phyloP scores from a whole-genome alignment of 2,113 vertebrate genomes.

The Brachypodius melanocephalos region DNA sequence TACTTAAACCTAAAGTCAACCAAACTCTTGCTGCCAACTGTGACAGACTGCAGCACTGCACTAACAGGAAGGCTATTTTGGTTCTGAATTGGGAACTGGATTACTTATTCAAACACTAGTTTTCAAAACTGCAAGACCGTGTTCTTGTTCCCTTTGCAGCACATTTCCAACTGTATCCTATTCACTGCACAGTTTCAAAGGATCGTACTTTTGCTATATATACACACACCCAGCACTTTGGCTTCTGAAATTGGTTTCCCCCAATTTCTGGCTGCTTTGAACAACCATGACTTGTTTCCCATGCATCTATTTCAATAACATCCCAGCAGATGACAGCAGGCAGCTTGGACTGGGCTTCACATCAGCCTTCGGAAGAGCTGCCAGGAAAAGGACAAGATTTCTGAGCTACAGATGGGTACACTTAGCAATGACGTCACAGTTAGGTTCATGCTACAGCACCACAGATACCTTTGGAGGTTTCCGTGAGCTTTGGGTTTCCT shows the following conservation, averaged over 20 bases:
- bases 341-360: neutral
- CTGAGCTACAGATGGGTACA: neutral
- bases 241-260: neutral
- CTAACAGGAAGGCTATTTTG: conserved; percentile 50
- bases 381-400: neutral
- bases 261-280: neutral
- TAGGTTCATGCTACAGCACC: neutral
- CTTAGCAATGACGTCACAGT: neutral
- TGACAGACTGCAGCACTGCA: conserved; percentile 38
- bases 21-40: neutral
- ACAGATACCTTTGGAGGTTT: neutral
- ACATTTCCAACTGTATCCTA: neutral
- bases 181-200: neutral
- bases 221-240: neutral
- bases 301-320: neutral
- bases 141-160: conserved; percentile 14
- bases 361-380: neutral
- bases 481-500: neutral
- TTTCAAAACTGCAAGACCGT: conserved; percentile 22
- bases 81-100: conserved; percentile 20
- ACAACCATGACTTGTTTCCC: neutral
- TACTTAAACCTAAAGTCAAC: conserved; percentile 9
- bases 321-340: conserved; percentile 1
- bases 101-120: conserved; percentile 27
- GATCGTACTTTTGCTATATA: neutral